These are phyloP conservation scores for Apteryx mantelli DNA, from an alignment of 2,113 vertebrate species.

Conservation along the genomic window DNA sequence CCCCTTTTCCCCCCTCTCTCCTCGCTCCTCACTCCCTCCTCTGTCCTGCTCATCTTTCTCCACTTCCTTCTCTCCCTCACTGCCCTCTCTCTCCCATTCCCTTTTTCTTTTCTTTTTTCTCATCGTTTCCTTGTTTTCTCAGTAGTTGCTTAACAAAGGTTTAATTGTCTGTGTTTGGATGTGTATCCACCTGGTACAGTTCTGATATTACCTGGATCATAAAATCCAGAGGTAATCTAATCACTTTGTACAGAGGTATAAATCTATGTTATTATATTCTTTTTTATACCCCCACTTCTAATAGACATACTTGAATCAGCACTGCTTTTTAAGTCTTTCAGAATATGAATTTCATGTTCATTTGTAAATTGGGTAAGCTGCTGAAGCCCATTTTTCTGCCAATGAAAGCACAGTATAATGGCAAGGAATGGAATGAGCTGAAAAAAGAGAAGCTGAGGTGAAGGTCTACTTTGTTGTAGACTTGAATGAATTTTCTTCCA, in stretches of 20 bases:
- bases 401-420: neutral
- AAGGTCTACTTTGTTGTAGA: neutral
- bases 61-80: too few species aligned
- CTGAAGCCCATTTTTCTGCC: neutral
- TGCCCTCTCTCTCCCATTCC: too few species aligned
- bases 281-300: neutral
- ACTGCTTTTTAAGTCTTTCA: neutral
- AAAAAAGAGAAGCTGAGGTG: neutral
- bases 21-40: too few species aligned
- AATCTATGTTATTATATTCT: neutral
- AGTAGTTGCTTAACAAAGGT: neutral
- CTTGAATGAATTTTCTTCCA: neutral
- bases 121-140: neutral
- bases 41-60: too few species aligned
- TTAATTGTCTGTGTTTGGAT: neutral
- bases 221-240: neutral
- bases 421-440: neutral
- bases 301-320: neutral
- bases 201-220: neutral
- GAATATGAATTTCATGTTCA: neutral
- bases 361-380: neutral
- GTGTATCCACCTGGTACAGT: neutral
- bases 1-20: too few species aligned
- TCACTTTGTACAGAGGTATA: neutral
- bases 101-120: too few species aligned